Evolutionary conservation across 2,888 invertebrate genomes (phyloP).

Genomic region (Apamea anceps): DNA sequence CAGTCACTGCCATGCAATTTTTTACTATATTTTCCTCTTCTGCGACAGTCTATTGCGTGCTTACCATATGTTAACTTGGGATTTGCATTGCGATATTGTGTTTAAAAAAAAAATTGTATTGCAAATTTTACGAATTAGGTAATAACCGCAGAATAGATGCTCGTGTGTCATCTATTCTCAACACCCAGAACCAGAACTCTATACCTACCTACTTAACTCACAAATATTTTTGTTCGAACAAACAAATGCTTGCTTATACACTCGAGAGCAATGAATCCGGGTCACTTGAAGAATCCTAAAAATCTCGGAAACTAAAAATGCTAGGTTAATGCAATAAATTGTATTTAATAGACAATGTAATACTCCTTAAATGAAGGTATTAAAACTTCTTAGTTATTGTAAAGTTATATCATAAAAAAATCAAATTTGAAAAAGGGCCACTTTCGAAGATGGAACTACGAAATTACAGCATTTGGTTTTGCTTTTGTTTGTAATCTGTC

Average conservation of each 20-base stretch:
- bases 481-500: no score
- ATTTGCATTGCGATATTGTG: constrained; percentile 24
- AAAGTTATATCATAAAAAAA: no score
- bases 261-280: no score
- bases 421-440: no score
- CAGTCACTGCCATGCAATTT: constrained; percentile 25
- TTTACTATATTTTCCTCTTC: background rate
- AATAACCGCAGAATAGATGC: background rate
- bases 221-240: background rate
- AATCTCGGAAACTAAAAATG: no score
- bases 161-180: background rate
- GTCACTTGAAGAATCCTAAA: no score
- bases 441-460: no score
- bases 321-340: no score
- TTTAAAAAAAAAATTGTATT: background rate
- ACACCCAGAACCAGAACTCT: background rate
- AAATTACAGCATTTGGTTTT: no score
- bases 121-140: constrained; percentile 20
- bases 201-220: background rate
- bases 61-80: background rate
- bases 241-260: background rate
- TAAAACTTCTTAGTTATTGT: no score
- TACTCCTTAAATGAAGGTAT: no score
- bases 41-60: background rate
- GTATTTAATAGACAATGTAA: no score